A percentile compares a stretch with the other conserved stretches of the same genome.
Evolutionary conservation across 2,888 invertebrate genomes (phyloP).

Genomic region (Lagria hirta): DNA sequence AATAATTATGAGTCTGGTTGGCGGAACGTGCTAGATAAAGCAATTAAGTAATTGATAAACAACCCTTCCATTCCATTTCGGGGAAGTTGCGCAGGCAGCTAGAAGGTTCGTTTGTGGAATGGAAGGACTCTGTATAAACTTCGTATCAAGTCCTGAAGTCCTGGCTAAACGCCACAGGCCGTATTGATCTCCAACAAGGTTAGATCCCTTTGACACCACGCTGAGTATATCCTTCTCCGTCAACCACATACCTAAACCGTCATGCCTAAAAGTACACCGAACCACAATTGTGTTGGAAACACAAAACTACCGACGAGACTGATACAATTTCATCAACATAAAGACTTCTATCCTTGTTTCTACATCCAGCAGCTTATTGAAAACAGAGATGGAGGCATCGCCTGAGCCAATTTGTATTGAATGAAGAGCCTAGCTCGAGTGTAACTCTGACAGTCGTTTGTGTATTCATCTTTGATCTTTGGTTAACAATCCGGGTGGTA

Average conservation of each 20-base stretch:
- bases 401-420: constrained; percentile 36
- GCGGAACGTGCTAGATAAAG: constrained; percentile 44
- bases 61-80: constrained; percentile 40
- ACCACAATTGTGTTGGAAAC: constrained; percentile 30
- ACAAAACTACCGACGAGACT: constrained; percentile 33
- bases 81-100: constrained; percentile 30
- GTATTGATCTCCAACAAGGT: constrained; percentile 53
- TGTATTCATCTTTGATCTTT: constrained; percentile 49
- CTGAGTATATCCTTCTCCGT: constrained; percentile 43
- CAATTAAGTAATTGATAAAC: constrained; percentile 48
- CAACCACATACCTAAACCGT: constrained; percentile 31
- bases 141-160: constrained; percentile 51
- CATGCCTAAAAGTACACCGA: constrained; percentile 26
- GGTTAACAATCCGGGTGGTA: constrained; percentile 45
- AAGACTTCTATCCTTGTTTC: constrained; percentile 25
- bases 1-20: constrained; percentile 42
- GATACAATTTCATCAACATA: constrained; percentile 34
- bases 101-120: constrained; percentile 34
- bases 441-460: constrained; percentile 45
- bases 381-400: constrained; percentile 19
- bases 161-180: constrained; percentile 53
- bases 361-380: constrained; percentile 1
- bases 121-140: constrained; percentile 44
- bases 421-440: constrained; percentile 38
- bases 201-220: constrained; percentile 50